Conservation (phyloP, 1,140 invertebrate genomes). For the Calycopis cecrops region DNA sequence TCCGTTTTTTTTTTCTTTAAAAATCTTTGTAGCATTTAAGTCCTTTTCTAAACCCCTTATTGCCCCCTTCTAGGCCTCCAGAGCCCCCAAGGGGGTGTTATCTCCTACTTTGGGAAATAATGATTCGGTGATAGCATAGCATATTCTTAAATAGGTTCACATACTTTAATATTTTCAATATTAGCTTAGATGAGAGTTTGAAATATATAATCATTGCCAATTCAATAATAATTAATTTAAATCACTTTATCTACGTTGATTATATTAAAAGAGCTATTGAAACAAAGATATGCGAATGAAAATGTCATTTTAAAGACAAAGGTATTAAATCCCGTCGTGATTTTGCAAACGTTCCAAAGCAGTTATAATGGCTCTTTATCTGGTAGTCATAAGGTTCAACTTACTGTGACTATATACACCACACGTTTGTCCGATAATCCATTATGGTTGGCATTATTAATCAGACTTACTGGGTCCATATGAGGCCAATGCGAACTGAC, state of each 20-base stretch:
- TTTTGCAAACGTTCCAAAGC: slow-evolving; percentile 12
- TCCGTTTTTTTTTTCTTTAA: too few relatives aligned
- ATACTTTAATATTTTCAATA: too few relatives aligned
- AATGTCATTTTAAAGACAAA: slow-evolving; percentile 10
- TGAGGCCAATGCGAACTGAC: slow-evolving; percentile 4
- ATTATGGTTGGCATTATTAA: slow-evolving; percentile 30
- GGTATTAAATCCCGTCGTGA: slow-evolving; percentile 6
- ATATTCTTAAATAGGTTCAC: too few relatives aligned
- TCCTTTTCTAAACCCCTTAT: too few relatives aligned
- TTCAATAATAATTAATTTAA: background rate
- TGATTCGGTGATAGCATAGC: too few relatives aligned
- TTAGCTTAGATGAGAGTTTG: too few relatives aligned
- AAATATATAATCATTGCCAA: too few relatives aligned
- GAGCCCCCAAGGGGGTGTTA: too few relatives aligned
- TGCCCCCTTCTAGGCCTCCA: too few relatives aligned
- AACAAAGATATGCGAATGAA: slow-evolving; percentile 5
- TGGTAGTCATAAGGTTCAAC: slow-evolving; percentile 8
- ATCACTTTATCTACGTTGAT: background rate
- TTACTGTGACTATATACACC: background rate
- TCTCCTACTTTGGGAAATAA: too few relatives aligned
- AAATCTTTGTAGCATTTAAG: too few relatives aligned
- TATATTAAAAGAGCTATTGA: slow-evolving; percentile 2
- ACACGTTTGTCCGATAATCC: slow-evolving; percentile 13
- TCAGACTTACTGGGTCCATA: slow-evolving; percentile 21
- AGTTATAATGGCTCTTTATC: slow-evolving; percentile 2